Evolutionary conservation across 2,113 vertebrate genomes (phyloP).

Genomic region (Myiopsitta monachus): DNA sequence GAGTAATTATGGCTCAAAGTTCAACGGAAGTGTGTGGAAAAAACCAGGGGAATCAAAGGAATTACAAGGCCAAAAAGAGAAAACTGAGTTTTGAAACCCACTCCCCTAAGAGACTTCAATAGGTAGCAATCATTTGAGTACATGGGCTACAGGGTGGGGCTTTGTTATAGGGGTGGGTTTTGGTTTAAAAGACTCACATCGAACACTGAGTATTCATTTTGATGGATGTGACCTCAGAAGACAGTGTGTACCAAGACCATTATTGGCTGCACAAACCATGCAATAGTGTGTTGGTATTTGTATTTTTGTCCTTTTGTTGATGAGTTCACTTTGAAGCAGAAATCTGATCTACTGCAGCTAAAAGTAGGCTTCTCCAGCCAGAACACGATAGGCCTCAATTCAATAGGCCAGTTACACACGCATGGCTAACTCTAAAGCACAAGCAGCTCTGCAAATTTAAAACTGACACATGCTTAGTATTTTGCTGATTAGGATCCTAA

Average conservation of each 20-base stretch:
- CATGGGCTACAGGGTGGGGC: neutral
- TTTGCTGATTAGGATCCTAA: neutral
- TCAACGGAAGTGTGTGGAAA: neutral
- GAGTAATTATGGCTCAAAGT: neutral
- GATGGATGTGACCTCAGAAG: neutral
- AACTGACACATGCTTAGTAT: neutral
- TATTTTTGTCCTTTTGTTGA: conserved; percentile 2
- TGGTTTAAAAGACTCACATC: neutral
- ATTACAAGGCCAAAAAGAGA: neutral
- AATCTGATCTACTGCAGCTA: conserved; percentile 35
- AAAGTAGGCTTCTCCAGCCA: conserved; percentile 19
- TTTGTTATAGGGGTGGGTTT: neutral
- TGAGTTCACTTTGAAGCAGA: neutral
- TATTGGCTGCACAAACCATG: conserved; percentile 38
- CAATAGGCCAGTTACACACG: neutral
- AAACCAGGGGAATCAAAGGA: neutral
- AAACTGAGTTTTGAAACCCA: neutral
- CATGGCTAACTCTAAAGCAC: neutral
- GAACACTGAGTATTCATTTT: neutral
- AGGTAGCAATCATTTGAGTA: neutral
- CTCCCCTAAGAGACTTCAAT: neutral
- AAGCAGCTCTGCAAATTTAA: neutral
- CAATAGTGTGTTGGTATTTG: neutral
- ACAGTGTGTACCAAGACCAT: neutral
- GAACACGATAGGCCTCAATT: neutral